Conservation (phyloP, 2,888 invertebrate species). For the Arctia plantaginis region DNA sequence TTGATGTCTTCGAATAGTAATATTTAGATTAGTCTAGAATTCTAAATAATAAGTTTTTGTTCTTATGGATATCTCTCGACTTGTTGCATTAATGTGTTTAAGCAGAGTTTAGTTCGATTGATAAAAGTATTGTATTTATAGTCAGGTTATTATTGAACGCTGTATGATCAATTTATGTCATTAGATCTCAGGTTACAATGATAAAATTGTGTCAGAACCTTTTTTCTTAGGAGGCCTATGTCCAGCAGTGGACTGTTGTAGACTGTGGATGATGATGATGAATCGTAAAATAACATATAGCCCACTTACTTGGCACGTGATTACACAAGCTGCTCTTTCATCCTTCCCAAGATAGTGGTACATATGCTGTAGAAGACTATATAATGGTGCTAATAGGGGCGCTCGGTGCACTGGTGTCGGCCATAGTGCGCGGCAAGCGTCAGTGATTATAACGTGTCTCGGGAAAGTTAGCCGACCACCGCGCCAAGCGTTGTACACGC, state of each 20-base stretch:
- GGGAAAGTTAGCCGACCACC: slow-evolving; percentile 84
- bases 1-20: not conserved
- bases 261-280: too few relatives aligned
- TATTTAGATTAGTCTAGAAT: not conserved
- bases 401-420: slow-evolving; percentile 89
- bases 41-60: not conserved
- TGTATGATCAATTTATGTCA: not conserved
- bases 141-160: not conserved
- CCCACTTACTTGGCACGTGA: slow-evolving; percentile 92
- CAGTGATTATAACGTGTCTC: slow-evolving; percentile 87
- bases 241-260: too few relatives aligned
- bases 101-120: not conserved
- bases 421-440: slow-evolving; percentile 86
- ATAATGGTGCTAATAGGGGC: slow-evolving; percentile 92
- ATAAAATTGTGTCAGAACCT: not conserved
- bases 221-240: too few relatives aligned
- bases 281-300: not conserved
- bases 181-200: not conserved
- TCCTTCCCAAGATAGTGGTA: slow-evolving; percentile 94
- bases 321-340: slow-evolving; percentile 92
- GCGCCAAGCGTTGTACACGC: slow-evolving; percentile 93
- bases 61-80: not conserved
- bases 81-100: not conserved
- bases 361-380: slow-evolving; percentile 94
- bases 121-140: not conserved